phyloP scores from a whole-genome alignment of 2,797 vertebrate genomes.

The Anguilla anguilla region DNA sequence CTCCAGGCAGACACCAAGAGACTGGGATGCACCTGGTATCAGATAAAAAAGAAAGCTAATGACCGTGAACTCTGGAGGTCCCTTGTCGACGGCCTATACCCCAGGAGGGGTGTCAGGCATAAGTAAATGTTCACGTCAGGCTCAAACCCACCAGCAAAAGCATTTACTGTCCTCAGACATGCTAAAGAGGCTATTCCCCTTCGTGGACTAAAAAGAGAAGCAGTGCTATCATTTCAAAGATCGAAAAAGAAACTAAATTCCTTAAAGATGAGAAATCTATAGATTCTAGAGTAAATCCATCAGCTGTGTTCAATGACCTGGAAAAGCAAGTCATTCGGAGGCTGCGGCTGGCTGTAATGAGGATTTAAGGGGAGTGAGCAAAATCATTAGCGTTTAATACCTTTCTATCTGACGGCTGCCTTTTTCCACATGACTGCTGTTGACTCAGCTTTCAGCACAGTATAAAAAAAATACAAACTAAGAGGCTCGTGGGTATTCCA shows the following conservation, averaged over 20 bases:
- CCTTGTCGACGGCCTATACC: neutral
- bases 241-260: neutral
- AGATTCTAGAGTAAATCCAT: neutral
- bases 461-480: neutral
- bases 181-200: neutral
- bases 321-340: neutral
- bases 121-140: no score
- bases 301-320: slow-evolving; percentile 11
- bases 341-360: neutral
- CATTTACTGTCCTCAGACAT: neutral
- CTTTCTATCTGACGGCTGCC: neutral
- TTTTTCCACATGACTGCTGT: neutral
- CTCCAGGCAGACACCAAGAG: neutral
- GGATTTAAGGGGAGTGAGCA: slow-evolving; percentile 3
- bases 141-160: neutral
- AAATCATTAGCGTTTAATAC: slow-evolving; percentile 18
- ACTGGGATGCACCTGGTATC: neutral
- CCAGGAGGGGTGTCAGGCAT: no score
- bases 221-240: neutral
- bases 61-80: neutral
- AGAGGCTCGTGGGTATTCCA: neutral
- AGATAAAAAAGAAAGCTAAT: neutral
- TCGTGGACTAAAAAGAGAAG: neutral
- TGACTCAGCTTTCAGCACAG: neutral
- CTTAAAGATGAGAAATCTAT: slow-evolving; percentile 1